phyloP scores from a whole-genome alignment of 2,113 vertebrate genomes.

The Pterocles burchelli region DNA sequence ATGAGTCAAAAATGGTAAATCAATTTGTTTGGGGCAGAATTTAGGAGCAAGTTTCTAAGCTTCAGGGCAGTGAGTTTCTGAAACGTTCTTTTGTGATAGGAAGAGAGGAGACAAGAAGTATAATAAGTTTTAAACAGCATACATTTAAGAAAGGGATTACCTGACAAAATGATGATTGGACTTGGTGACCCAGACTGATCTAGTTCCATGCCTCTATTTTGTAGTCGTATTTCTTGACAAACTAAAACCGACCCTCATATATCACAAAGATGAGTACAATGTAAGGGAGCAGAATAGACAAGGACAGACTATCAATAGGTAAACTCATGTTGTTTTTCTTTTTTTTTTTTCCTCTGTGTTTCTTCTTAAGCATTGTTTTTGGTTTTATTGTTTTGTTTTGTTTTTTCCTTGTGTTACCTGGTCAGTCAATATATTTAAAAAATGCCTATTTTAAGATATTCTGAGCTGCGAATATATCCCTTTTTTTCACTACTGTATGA shows the following conservation, averaged over 20 bases:
- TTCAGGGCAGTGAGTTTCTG: background rate
- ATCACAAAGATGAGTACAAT: background rate
- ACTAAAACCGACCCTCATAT: background rate
- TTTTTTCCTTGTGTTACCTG: background rate
- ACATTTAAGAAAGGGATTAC: background rate
- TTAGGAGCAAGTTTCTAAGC: background rate
- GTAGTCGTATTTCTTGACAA: background rate
- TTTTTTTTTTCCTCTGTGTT: background rate
- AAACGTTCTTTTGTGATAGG: background rate
- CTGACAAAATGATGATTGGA: background rate
- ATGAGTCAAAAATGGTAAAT: background rate
- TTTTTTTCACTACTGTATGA: background rate
- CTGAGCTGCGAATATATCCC: background rate
- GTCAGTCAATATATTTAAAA: background rate
- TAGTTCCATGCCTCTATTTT: background rate
- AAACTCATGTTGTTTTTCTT: background rate
- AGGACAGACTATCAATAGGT: background rate
- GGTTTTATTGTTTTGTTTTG: background rate
- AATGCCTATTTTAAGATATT: background rate
- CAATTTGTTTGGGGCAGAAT: background rate
- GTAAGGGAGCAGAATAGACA: background rate
- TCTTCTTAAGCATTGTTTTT: background rate
- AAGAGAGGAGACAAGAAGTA: background rate
- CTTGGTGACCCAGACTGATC: background rate
- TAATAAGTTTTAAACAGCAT: background rate